Percentiles rank a stretch among this genome's conserved stretches.
These are phyloP conservation scores for Cyclargus thomasi DNA, from an alignment of 1,140 invertebrate genomes.

Conservation along the genomic window DNA sequence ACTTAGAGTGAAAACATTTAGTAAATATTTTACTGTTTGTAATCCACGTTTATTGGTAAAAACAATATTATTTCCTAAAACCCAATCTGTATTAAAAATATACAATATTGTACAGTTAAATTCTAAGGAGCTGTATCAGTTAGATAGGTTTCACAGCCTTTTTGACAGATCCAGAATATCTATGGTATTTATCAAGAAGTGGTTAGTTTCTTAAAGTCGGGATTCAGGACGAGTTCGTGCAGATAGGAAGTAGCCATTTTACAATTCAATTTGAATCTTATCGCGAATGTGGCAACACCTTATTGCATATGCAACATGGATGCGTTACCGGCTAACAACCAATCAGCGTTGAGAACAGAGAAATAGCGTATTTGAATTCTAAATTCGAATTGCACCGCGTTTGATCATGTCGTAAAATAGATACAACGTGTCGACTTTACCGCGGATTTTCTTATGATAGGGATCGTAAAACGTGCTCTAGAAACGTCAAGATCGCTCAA, in stretches of 20 bases:
- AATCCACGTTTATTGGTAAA: too few relatives aligned
- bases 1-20: too few relatives aligned
- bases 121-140: too few relatives aligned
- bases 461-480: background rate
- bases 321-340: conserved; percentile 26
- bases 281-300: conserved; percentile 2
- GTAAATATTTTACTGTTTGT: too few relatives aligned
- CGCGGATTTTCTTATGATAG: conserved; percentile 8
- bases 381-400: conserved; percentile 27
- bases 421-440: conserved; percentile 11
- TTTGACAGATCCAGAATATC: too few relatives aligned
- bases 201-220: background rate
- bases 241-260: background rate
- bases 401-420: conserved; percentile 25
- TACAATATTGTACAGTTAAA: too few relatives aligned
- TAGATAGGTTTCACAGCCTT: too few relatives aligned
- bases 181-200: too few relatives aligned
- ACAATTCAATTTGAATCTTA: conserved; percentile 4
- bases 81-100: too few relatives aligned
- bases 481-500: background rate
- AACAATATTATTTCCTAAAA: too few relatives aligned
- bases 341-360: conserved; percentile 25
- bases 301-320: conserved; percentile 24
- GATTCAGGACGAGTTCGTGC: background rate
- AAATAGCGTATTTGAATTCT: conserved; percentile 30